Evolutionary conservation across 1,140 invertebrate genomes (phyloP).

Genomic region (Pachypsylla venusta): DNA sequence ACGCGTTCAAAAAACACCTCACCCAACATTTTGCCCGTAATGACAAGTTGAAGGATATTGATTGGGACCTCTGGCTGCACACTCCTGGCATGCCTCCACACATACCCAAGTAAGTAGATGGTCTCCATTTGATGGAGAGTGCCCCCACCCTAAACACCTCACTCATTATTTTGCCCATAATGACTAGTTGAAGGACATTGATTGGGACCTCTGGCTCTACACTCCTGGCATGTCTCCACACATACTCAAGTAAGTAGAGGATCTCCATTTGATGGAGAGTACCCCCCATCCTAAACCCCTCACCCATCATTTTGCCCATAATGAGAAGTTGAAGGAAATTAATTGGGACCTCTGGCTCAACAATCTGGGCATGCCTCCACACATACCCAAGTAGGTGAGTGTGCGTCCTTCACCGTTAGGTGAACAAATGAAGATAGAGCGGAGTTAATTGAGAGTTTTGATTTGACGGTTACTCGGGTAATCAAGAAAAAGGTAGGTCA

Average conservation of each 20-base stretch:
- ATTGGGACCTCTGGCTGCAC: conserved; percentile 78
- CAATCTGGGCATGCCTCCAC: conserved; percentile 66
- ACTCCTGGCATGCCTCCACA: conserved; percentile 70
- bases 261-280: no score
- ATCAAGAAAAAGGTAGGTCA: no score
- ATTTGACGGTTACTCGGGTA: no score
- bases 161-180: conserved; percentile 54
- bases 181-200: conserved; percentile 37
- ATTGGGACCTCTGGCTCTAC: conserved; percentile 78
- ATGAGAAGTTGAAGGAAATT: conserved; percentile 35
- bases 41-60: conserved; percentile 37
- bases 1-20: conserved; percentile 63
- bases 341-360: conserved; percentile 80
- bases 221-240: conserved; percentile 70
- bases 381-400: conserved; percentile 54
- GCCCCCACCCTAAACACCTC: no score
- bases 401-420: no score
- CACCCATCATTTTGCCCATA: conserved; percentile 54
- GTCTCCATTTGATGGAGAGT: no score
- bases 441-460: no score
- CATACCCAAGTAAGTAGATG: conserved; percentile 57
- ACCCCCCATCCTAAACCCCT: no score
- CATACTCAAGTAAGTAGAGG: conserved; percentile 66
- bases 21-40: conserved; percentile 54
- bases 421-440: no score